Percentiles rank a stretch among this genome's conserved stretches.
Conservation (phyloP, 2,888 invertebrate genomes). For the Drosophila mimetica region DNA sequence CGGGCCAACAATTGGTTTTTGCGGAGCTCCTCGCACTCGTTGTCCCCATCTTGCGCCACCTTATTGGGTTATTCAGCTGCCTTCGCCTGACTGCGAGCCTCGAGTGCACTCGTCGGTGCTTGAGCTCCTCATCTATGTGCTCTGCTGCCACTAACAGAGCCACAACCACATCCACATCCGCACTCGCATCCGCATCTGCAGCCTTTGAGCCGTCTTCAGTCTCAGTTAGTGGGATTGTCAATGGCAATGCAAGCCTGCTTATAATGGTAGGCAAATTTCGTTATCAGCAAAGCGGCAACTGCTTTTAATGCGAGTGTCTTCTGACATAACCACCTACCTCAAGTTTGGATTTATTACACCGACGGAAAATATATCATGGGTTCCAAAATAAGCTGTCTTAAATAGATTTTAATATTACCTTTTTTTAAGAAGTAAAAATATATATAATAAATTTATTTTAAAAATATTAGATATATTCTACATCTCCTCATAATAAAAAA, state of each 20-base stretch:
- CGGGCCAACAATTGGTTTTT: conserved; percentile 64
- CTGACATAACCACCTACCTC: conserved; percentile 13
- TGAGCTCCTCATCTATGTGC: conserved; percentile 52
- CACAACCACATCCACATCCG: conserved; percentile 27
- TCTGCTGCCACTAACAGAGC: conserved; percentile 47
- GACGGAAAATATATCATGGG: background rate
- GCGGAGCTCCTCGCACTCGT: conserved; percentile 45
- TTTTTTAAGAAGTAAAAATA: too few species aligned
- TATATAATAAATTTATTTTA: too few species aligned
- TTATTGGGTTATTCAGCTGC: conserved; percentile 32
- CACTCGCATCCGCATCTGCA: conserved; percentile 5
- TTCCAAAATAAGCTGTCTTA: too few species aligned
- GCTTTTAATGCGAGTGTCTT: conserved; percentile 64
- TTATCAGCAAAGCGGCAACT: conserved; percentile 74
- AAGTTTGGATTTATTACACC: background rate
- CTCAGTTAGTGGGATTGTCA: conserved; percentile 39
- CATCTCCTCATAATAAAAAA: too few species aligned
- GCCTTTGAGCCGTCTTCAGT: conserved; percentile 4
- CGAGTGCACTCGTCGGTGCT: conserved; percentile 66
- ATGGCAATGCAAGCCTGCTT: conserved; percentile 54
- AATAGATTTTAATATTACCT: too few species aligned
- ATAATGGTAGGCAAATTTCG: conserved; percentile 79
- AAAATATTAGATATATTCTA: too few species aligned
- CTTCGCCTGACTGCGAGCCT: conserved; percentile 44
- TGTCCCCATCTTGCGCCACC: conserved; percentile 67